A percentile compares a stretch with the other conserved stretches of the same genome.
phyloP scores from a whole-genome alignment of 2,888 invertebrate genomes.

The Zeuzera pyrina region DNA sequence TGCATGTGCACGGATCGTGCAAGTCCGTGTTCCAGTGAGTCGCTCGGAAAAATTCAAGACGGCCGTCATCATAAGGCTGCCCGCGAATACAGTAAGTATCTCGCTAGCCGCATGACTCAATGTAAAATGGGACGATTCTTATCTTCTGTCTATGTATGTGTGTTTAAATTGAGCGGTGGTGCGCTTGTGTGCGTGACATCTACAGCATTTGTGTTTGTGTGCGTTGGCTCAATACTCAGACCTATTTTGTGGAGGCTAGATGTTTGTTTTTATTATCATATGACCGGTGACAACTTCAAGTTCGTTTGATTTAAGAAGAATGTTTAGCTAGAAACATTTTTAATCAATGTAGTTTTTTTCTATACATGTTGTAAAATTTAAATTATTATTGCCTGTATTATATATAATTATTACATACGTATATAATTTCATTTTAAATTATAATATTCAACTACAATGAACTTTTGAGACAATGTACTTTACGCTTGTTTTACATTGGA shows the following conservation, averaged over 20 bases:
- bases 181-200: slow-evolving; percentile 53
- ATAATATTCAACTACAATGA: not conserved
- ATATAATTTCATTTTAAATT: not conserved
- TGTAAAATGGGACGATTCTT: slow-evolving; percentile 72
- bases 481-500: not conserved
- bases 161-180: slow-evolving; percentile 29
- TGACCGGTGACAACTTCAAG: slow-evolving; percentile 52
- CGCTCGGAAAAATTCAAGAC: slow-evolving; percentile 61
- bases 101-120: slow-evolving; percentile 58
- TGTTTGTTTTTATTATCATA: slow-evolving; percentile 73
- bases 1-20: slow-evolving; percentile 51
- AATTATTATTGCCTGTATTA: not conserved
- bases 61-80: slow-evolving; percentile 71
- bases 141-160: slow-evolving; percentile 50
- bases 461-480: no score
- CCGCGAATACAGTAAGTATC: slow-evolving; percentile 69
- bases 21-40: slow-evolving; percentile 46
- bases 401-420: not conserved
- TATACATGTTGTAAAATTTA: not conserved
- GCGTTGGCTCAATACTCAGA: slow-evolving; percentile 66
- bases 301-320: slow-evolving; percentile 28
- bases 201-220: slow-evolving; percentile 49
- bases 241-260: slow-evolving; percentile 67
- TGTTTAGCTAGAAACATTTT: no score
- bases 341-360: not conserved